Evolutionary conservation across 1,140 invertebrate genomes (phyloP), one percentile per base, ranked within the genome.

Genomic region (roundworm (Caenorhabditis elegans)): DNA sequence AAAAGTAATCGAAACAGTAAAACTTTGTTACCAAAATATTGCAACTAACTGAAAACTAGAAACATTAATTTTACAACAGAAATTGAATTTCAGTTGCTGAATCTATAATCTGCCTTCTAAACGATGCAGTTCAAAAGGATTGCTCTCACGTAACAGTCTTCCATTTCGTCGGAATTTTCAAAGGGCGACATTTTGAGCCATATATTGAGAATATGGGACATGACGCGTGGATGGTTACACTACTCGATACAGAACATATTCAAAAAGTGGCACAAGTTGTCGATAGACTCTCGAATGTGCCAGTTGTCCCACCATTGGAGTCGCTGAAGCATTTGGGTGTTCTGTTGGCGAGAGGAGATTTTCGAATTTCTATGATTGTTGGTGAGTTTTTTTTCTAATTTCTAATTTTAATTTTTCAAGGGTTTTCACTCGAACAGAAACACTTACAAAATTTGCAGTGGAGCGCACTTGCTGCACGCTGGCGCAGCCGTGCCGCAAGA

Each of bases 171-270:
- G 76, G 81, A 22, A 75, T 84, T 15, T 84, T 84, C 78, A 47
- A 76, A 19, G 82, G 83, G 34, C 34, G 78, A 1, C 76, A 84
- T 48, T 81, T 84, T 43, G 24, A 77, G 31, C 70, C 81, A 24
- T 84, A 83, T 28, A 83, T 84, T 65, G 83, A 84, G 43, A 84
- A 84, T 76, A 48, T 84, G 43, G 81, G 65, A 15, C 83, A 84
- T 55, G 83, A 84, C 28, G 83, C 83, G 17, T 84, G 82, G 83
- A 84, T 84, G 48, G 76, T 79, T 6, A 60, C 75, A 3, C 70
- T 82, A 11, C 76, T 84, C 19, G 78, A 78, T 46, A 79, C 83
- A 4, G 83, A 76, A 36, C 78, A 83, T 2, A 47, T 70, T 10
- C 60, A 47, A 15, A 83, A 79, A 46, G 78, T 84, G 19, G 48